Evolutionary conservation across 2,797 vertebrate genomes (phyloP).

Genomic region (Syngnathus acus): DNA sequence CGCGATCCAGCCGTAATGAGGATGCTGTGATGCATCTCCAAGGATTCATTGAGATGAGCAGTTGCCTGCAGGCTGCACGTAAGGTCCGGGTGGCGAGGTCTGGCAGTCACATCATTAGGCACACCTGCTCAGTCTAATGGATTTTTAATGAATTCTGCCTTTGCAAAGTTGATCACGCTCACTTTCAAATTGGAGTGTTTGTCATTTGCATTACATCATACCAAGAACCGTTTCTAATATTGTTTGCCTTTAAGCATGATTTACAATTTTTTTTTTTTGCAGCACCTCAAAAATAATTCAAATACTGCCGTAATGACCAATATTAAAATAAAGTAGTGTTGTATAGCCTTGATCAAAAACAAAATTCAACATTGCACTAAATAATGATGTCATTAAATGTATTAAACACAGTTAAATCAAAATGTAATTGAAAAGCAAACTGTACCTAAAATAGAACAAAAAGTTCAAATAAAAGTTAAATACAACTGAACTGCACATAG

Average conservation of each 20-base stretch:
- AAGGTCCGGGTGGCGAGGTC: background rate
- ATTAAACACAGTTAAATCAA: too few species aligned
- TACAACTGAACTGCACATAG: too few species aligned
- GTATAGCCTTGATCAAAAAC: too few species aligned
- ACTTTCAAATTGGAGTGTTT: background rate
- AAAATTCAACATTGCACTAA: too few species aligned
- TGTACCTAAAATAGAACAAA: too few species aligned
- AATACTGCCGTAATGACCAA: too few species aligned
- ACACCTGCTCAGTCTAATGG: background rate
- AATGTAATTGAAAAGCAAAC: too few species aligned
- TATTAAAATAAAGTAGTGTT: too few species aligned
- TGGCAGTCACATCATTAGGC: background rate
- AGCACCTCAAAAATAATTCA: too few species aligned
- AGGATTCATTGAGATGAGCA: constrained; percentile 48
- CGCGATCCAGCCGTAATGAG: constrained; percentile 49
- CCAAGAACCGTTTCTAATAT: background rate
- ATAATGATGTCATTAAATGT: too few species aligned
- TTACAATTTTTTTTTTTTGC: too few species aligned
- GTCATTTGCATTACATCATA: background rate
- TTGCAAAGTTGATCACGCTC: background rate
- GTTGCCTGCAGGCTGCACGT: background rate
- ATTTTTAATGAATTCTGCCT: background rate
- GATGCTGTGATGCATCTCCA: constrained; percentile 54
- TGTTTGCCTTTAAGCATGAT: background rate
- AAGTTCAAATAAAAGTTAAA: too few species aligned